phyloP scores from a whole-genome alignment of 2,113 vertebrate genomes.

The Brienomyrus longianalis region DNA sequence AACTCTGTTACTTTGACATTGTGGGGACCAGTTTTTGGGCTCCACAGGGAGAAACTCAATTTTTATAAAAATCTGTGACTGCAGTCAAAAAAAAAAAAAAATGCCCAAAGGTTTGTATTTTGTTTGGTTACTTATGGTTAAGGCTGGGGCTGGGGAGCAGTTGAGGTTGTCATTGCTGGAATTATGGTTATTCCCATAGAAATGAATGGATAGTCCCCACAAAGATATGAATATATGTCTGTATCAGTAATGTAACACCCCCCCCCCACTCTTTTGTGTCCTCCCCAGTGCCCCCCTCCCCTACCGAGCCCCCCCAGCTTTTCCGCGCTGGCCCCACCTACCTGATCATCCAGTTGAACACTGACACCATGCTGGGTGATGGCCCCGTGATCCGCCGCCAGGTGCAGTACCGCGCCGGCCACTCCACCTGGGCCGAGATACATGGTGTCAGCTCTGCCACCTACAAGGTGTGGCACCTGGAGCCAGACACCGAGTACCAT shows the following conservation, averaged over 20 bases:
- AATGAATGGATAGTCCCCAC: neutral
- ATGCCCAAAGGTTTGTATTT: no score
- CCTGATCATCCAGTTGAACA: slow-evolving; percentile 92
- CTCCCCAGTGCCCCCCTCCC: slow-evolving; percentile 79
- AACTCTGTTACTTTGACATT: no score
- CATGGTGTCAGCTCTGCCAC: slow-evolving; percentile 85
- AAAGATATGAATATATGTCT: neutral
- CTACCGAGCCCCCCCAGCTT: slow-evolving; percentile 84
- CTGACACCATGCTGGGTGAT: slow-evolving; percentile 85
- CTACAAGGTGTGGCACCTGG: slow-evolving; percentile 92
- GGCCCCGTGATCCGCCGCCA: slow-evolving; percentile 90
- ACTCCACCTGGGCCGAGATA: slow-evolving; percentile 81
- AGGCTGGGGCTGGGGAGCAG: no score
- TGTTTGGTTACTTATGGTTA: no score
- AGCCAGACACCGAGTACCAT: slow-evolving; percentile 90
- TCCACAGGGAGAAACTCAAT: no score
- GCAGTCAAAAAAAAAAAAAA: no score
- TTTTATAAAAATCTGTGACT: no score
- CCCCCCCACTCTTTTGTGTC: neutral
- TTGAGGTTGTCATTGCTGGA: neutral
- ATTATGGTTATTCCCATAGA: neutral
- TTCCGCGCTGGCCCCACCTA: slow-evolving; percentile 86
- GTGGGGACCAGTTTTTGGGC: no score
- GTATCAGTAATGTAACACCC: neutral
- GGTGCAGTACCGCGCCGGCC: slow-evolving; percentile 87